Evolutionary conservation across 2,888 invertebrate species (phyloP).

Genomic region (Dryocosmus kuriphilus): DNA sequence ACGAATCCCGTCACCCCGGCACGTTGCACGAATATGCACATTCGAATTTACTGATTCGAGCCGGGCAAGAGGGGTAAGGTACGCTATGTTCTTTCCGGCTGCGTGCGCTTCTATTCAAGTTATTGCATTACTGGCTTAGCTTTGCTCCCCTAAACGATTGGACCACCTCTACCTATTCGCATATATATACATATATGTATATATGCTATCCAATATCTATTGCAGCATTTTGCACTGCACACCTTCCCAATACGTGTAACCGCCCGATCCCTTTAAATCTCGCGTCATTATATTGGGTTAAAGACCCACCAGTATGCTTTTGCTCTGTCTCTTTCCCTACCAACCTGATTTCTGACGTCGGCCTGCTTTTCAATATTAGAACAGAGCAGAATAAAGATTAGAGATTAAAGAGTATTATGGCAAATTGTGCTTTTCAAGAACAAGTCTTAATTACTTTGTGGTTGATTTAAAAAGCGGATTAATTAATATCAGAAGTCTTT

Average conservation of each 20-base stretch:
- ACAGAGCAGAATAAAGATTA: neutral
- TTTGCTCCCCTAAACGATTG: slow-evolving; percentile 53
- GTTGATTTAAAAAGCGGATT: neutral
- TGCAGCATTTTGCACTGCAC: slow-evolving; percentile 68
- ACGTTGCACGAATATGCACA: slow-evolving; percentile 42
- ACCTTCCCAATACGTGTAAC: slow-evolving; percentile 67
- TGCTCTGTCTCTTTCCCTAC: slow-evolving; percentile 8
- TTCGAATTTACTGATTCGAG: slow-evolving; percentile 45
- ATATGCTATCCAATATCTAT: slow-evolving; percentile 61
- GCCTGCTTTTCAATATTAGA: slow-evolving; percentile 26
- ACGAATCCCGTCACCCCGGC: slow-evolving; percentile 54
- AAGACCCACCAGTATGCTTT: slow-evolving; percentile 34
- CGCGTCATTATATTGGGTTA: slow-evolving; percentile 43
- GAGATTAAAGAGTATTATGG: neutral
- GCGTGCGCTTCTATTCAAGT: slow-evolving; percentile 73
- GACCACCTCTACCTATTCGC: slow-evolving; percentile 59
- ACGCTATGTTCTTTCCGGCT: slow-evolving; percentile 72
- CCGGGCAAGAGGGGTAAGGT: slow-evolving; percentile 40
- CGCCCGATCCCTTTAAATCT: slow-evolving; percentile 64
- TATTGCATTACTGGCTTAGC: slow-evolving; percentile 76
- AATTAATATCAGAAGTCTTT: neutral
- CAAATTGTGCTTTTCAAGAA: neutral
- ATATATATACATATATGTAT: slow-evolving; percentile 65
- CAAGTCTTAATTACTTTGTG: neutral
- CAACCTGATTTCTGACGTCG: slow-evolving; percentile 34